Base-by-base conservation (phyloP, 64 coral and sea anemone genomes). In the Stichodactyla mertensii region DNA sequence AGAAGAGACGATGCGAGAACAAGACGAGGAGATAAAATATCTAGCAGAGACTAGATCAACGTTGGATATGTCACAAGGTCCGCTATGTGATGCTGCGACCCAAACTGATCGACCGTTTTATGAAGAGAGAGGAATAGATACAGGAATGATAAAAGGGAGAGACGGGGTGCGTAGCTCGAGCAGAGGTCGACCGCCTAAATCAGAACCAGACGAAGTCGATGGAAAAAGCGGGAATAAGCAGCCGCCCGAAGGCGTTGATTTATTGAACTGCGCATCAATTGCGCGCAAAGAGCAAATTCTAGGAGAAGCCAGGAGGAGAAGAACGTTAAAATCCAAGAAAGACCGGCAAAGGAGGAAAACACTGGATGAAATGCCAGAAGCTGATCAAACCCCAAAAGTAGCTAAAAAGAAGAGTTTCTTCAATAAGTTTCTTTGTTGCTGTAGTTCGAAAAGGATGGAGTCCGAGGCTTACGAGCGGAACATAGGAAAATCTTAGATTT, bases 1-100 rank as follows among this genome's bases (percentile, higher is more conserved):
- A 4, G 97, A 92, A 69, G 94, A 97, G 55, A 97, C 94, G 16
- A 82, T 89, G 18, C 31, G 94, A 18, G 94, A 97, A 74, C 94
- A 97, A 31, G 94, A 97, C 52, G 88, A 97, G 10, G 94, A 97
- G 51, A 97, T 97, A 7, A 85, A 97, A 51, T 97, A 83, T 20
- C 85, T 97, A 16, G 83, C 85, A 7, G 81, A 89, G 59, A 87
- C 80, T 10, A 93, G 86, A 54, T 59, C 81, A 14, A 82, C 45
- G 19, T 74, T 85, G 16, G 87, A 90, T 54, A 9, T 82, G 4
- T 56, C 61, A 60, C 78, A 90, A 24, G 85, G 20, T 24, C 60
- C 67, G 55, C 57, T 85, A 28, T 69, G 77, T 19, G 94, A 97
- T 52, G 91, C 62, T 6, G 66, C 31, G 54, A 97, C 91, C 1